A percentile compares a stretch with the other conserved stretches of the same genome.
Conservation (phyloP, 1,140 invertebrate genomes). For the Neotoxoptera formosana region DNA sequence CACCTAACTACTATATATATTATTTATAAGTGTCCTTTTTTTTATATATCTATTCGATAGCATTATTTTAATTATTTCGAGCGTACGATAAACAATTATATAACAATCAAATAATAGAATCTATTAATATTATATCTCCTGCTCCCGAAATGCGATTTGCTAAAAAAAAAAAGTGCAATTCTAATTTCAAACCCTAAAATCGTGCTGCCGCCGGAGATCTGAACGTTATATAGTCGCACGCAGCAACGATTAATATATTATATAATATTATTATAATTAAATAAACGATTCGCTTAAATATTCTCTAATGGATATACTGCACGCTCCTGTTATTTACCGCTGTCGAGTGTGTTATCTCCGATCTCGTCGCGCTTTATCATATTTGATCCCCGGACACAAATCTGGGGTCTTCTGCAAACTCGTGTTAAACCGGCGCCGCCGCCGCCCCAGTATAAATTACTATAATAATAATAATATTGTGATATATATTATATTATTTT, state of each 20-base stretch:
- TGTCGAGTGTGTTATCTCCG: not conserved
- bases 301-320: not conserved
- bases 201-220: not conserved
- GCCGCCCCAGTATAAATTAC: not conserved
- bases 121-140: not conserved
- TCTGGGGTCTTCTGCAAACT: not conserved
- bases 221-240: too few relatives aligned
- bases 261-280: not conserved
- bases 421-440: not conserved
- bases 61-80: not conserved
- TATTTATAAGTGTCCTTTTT: too few relatives aligned
- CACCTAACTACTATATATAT: not conserved
- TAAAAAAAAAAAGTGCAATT: not conserved
- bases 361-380: not conserved
- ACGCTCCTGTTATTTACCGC: not conserved
- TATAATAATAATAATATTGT: not conserved
- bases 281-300: not conserved
- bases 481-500: too few relatives aligned
- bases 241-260: not conserved
- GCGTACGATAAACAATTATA: not conserved
- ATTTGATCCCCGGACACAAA: not conserved
- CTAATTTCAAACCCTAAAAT: not conserved
- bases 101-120: not conserved
- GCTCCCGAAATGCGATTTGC: not conserved
- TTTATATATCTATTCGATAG: not conserved